These are phyloP conservation scores for Itoplectis maculator DNA, from an alignment of 2,888 invertebrate genomes.

Conservation along the genomic window DNA sequence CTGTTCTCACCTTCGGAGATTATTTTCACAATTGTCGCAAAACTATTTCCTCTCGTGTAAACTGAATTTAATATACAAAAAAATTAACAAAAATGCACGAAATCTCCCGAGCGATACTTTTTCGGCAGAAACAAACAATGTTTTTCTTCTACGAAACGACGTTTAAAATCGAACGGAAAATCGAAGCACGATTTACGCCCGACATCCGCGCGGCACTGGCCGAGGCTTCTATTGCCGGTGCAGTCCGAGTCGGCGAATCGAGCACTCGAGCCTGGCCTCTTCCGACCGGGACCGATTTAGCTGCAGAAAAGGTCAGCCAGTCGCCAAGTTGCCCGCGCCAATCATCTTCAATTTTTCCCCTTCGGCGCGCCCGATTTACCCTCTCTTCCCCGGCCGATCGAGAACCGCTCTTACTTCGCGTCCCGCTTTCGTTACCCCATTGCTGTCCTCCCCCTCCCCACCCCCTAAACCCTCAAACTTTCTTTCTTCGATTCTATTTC, in stretches of 20 bases:
- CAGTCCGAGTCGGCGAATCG: conserved; percentile 67
- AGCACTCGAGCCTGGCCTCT: conserved; percentile 74
- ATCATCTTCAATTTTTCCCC: conserved; percentile 70
- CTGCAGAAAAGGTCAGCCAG: conserved; percentile 82
- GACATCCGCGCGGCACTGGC: conserved; percentile 59
- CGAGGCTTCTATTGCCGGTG: conserved; percentile 57
- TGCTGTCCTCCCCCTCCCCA: no score
- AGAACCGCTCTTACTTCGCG: conserved; percentile 52
- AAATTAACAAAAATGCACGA: not conserved
- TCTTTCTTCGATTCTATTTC: conserved; percentile 15
- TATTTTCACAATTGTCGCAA: not conserved
- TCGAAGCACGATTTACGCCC: conserved; percentile 58
- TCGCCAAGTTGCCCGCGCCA: conserved; percentile 76
- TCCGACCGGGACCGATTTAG: conserved; percentile 80
- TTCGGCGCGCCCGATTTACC: conserved; percentile 41
- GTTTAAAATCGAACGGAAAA: conserved; percentile 18
- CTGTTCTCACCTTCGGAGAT: conserved; percentile 50
- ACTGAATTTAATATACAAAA: not conserved
- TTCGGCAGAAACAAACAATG: not conserved
- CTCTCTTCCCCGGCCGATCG: conserved; percentile 31
- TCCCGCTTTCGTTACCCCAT: conserved; percentile 68
- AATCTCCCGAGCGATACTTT: not conserved
- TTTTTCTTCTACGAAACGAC: not conserved
- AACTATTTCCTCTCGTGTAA: not conserved
- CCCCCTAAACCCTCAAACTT: conserved; percentile 52